Conservation (phyloP, 2,113 vertebrate species). For the Aspiorhynchus laticeps region DNA sequence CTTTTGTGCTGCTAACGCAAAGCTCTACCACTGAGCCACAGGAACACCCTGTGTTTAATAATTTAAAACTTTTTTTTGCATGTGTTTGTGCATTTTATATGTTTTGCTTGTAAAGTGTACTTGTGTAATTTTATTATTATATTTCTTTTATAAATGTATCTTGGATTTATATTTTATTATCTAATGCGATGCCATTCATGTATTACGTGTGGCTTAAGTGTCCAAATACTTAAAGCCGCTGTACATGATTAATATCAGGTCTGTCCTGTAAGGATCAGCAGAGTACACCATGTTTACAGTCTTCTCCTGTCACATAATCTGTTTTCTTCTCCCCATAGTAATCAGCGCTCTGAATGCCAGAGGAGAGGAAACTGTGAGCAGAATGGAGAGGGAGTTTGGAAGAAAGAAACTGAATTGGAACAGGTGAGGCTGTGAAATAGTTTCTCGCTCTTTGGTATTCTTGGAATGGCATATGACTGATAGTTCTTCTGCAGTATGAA, state of each 20-base stretch:
- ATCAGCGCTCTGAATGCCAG: conserved; percentile 69
- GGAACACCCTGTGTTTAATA: too few species aligned
- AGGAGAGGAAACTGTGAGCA: conserved; percentile 79
- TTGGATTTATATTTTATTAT: neutral
- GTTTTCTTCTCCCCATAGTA: conserved; percentile 30
- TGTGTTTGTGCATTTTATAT: neutral
- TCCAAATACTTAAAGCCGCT: neutral
- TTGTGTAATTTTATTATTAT: too few species aligned
- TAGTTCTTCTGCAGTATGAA: neutral
- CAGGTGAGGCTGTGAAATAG: conserved; percentile 6
- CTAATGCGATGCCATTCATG: neutral
- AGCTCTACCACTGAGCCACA: too few species aligned
- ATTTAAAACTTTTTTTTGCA: neutral
- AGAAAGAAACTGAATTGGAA: conserved; percentile 65
- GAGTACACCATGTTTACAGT: neutral
- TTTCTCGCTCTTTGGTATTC: neutral
- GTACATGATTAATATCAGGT: neutral
- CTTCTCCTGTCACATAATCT: neutral
- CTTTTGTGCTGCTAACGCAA: too few species aligned
- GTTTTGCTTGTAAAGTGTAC: neutral
- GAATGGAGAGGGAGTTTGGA: conserved; percentile 79
- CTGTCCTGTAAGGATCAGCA: neutral
- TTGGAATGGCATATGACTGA: neutral
- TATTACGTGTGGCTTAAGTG: neutral
- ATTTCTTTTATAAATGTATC: neutral